Evolutionary conservation across 2,888 invertebrate genomes (phyloP), one percentile per base, ranked within the genome.

Genomic region (Heliconius ethilla): DNA sequence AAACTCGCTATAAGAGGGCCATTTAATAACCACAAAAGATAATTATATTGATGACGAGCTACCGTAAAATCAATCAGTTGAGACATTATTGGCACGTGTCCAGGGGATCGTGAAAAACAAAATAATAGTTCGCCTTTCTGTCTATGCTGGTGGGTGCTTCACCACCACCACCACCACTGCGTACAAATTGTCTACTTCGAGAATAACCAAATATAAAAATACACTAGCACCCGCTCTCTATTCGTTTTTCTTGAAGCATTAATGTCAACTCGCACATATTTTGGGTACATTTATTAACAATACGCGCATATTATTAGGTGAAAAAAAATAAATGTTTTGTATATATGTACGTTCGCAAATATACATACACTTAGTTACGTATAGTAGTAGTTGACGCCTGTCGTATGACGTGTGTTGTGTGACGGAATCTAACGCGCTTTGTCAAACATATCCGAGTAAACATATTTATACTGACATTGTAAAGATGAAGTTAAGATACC

Each of bases 21-120:
- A 78, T 84, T 84, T 83, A 84, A 85, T 85, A 83, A 82, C 75
- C 78, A 77, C 73, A 79, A 70, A 76, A 83, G 81, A 85, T 86
- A 85, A 87, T 86, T 84, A 84, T 84, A 85, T 83, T 84, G 84
- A 82, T 86, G 82, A 84, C 83, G 81, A 82, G 81, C 84, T 84
- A 85, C 85, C 84, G 85, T 87, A 84, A 88, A 89, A 89, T 89
- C 89, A 87, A 90, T 90, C 89, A 89, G 87, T 85, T 85, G 84
- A 85, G 86, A 86, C 85, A 84, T 75, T 78, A 77, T 82, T 84
- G 83, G 83, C 81, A 18, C 25, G 5, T 13, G 55, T 79, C 83
- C 83, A 83, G 69, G 22, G 70, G 18, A 72, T 66, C 73, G 79
- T 78, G 78, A 82, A 81, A 79, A 81, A 82, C 81, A 83, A 82